Base-by-base conservation (phyloP, 2,113 vertebrate species). In the Forbesichthys agassizii region DNA sequence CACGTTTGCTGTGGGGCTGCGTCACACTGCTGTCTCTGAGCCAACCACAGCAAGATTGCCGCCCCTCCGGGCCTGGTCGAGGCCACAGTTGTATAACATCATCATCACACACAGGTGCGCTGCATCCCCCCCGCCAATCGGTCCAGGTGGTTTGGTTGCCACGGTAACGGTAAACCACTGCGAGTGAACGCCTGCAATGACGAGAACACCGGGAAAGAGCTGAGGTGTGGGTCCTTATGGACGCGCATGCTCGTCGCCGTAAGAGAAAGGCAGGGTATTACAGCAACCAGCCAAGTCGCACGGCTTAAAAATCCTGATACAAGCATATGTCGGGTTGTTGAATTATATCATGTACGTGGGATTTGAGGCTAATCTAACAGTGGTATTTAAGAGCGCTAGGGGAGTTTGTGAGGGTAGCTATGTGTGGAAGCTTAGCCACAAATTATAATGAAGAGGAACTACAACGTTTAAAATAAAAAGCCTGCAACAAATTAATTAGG, bases 371-470 rank as follows among this genome's bases (percentile, higher is more conserved):
- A 18, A 36, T 33, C 47, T 12, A 64, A 47, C 1, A 11, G 6
- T 13, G 36, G 10, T 14, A 62, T 60, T 52, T 53, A 5, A 42
- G 36, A 42, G 36, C 36, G 52, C 62, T 8, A 33, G 27, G 3
- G 49, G 16, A 18, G 13, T 57, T 56, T 47, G 13, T 16, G 61
- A 4, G 48, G 5, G 20, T 54, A 59, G 9, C 11, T 13, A 20
- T 36, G 61, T 58, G 20, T 66, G 33, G 65, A 67, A 68, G 9
- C 9, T 53, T 33, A 33, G 27, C 42, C 11, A 48, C 48, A 61
- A 1, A 18, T 13, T 11, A 42, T 61, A 75, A 54, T 42, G 1
- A 27, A 36, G 60, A 52, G 8, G 52, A 52, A 53, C 13, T 9
- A 61, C 12, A 42, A 4, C 8, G 4, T 10, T 33, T 6, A 10